Percentiles rank a stretch among this genome's conserved stretches.
Conservation (phyloP, 2,113 vertebrate species). For the Monarcha castaneiventris region DNA sequence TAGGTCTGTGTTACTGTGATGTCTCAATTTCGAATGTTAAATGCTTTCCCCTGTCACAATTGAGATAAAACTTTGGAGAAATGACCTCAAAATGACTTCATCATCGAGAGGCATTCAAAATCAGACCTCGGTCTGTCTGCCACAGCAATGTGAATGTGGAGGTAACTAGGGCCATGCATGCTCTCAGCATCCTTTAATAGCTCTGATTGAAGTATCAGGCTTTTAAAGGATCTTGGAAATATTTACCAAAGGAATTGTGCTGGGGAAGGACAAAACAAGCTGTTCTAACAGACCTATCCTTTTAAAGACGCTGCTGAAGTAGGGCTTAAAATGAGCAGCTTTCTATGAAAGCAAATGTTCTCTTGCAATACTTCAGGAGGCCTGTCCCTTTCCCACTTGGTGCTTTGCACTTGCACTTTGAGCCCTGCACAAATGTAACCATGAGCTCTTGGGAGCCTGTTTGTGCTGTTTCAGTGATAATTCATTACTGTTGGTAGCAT, state of each 20-base stretch:
- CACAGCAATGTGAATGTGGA: not conserved
- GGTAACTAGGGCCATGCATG: not conserved
- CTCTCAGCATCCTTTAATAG: not conserved
- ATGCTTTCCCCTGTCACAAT: no score
- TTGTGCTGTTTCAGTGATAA: not conserved
- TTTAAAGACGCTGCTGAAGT: not conserved
- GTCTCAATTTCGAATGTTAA: no score
- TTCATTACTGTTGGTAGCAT: not conserved
- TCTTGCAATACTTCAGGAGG: not conserved
- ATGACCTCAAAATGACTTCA: no score
- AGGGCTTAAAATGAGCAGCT: not conserved
- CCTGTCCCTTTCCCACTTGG: fast-evolving
- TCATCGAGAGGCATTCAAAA: not conserved
- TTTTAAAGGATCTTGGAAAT: not conserved
- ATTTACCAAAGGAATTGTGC: not conserved
- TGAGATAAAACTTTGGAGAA: no score
- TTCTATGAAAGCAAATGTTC: not conserved
- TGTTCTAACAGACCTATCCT: fast-evolving
- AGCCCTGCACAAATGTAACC: not conserved
- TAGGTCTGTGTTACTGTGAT: no score
- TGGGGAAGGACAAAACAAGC: not conserved
- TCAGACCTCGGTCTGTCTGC: not conserved
- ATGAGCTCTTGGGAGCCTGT: not conserved
- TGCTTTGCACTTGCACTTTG: not conserved
- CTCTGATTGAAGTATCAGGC: not conserved